Evolutionary conservation across 2,888 invertebrate species (phyloP), one percentile per base, ranked within the genome.

Genomic region (Yponomeuta cagnagella): DNA sequence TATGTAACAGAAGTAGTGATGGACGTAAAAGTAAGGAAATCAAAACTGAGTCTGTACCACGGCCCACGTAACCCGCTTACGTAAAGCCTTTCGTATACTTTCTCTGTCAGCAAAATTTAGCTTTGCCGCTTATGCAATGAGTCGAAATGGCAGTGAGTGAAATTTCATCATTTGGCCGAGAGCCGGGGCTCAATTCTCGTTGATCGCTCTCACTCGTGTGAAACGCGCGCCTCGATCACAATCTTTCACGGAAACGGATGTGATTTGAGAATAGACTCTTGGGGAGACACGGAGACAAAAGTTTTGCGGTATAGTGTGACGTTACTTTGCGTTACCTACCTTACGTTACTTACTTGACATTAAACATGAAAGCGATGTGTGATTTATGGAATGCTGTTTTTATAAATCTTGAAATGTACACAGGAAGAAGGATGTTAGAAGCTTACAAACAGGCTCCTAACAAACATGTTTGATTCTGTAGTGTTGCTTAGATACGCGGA

Each of bases 91-190:
- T 92, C 92, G 91, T 85, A 86, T 87, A 90, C 92, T 92, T 92
- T 92, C 92, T 90, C 92, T 89, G 90, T 86, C 90, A 88, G 88
- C 90, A 91, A 91, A 92, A 91, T 91, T 92, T 90, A 89, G 91
- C 90, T 87, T 88, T 85, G 85, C 81, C 79, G 75, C 80, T 90
- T 91, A 83, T 82, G 88, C 85, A 81, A 89, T 80, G 76, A 77
- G 82, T 85, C 86, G 85, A 90, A 92, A 91, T 90, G 89, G 90
- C 90, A 89, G 85, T 80, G 84, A 84, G 86, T 88, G 85, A 87
- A 90, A 90, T 92, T 92, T 92, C 91, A 90, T 88, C 89, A 92
- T 87, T 89, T 86, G 82, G 82, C 80, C 82, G 80, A 77, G 70
- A 69, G 71, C 43, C 81, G 69, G 73, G 74, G 83, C 52, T 58